Conservation (phyloP, 2,797 vertebrate species). For the Parambassis ranga region DNA sequence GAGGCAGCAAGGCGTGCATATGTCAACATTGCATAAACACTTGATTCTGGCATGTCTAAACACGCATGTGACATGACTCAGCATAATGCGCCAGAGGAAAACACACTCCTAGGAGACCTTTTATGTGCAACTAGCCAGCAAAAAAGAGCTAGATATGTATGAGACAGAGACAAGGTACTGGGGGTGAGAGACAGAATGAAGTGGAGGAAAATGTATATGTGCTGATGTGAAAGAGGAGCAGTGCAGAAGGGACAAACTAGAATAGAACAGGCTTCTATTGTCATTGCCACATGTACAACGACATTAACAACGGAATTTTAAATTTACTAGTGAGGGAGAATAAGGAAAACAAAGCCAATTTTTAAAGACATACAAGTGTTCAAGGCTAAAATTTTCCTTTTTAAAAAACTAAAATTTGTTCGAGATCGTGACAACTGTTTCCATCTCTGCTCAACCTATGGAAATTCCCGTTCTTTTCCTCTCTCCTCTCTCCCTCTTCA, state of each 20-base stretch:
- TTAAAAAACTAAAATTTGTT: not conserved
- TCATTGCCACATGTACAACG: no score
- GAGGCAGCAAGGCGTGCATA: slow-evolving; percentile 40
- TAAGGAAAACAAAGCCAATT: not conserved
- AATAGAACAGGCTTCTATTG: no score
- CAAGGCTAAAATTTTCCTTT: not conserved
- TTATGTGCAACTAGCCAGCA: slow-evolving; percentile 22
- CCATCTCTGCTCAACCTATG: slow-evolving; percentile 37
- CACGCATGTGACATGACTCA: slow-evolving; percentile 66
- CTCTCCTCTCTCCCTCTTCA: slow-evolving; percentile 38
- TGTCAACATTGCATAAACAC: slow-evolving; percentile 62
- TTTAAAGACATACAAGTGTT: not conserved
- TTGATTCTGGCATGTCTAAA: slow-evolving; percentile 57
- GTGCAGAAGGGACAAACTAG: no score
- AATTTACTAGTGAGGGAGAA: not conserved
- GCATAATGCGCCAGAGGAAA: slow-evolving; percentile 49
- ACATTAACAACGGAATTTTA: no score
- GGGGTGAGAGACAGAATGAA: slow-evolving; percentile 1
- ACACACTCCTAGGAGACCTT: slow-evolving; percentile 53
- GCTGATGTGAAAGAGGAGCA: slow-evolving; percentile 28
- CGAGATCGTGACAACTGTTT: slow-evolving; percentile 31
- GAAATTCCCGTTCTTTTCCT: slow-evolving; percentile 48
- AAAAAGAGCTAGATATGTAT: slow-evolving; percentile 32
- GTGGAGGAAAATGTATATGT: not conserved
- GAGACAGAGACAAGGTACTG: not conserved